Base-by-base conservation (phyloP, 2,113 vertebrate genomes). In the Pelecanoides urinatrix region DNA sequence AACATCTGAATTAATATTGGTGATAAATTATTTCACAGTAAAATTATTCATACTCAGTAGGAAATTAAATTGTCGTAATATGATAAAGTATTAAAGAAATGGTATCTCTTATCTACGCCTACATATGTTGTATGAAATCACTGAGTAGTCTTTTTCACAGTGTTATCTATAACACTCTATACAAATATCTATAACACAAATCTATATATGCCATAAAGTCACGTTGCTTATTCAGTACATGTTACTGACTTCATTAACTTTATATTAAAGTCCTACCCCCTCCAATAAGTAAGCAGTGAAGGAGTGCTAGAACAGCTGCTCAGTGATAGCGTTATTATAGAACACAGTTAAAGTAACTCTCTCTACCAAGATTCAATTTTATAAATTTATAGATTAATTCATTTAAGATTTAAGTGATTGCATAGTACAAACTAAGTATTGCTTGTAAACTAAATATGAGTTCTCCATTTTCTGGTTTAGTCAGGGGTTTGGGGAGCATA, bases 41-140 rank as follows among this genome's bases (percentile, higher is more conserved):
- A 91, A 97, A 98, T 98, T 98, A 98, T 96, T 98, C 98, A 95
- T 96, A 95, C 88, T 98, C 91, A 92, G 93, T 86, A 94, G 90
- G 92, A 98, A 98, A 98, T 98, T 97, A 98, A 98, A 97, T 97
- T 97, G 97, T 97, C 97, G 97, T 91, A 96, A 96, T 85, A 97
- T 97, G 97, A 97, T 97, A 85, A 98, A 98, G 88, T 84, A 73
- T 97, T 98, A 98, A 98, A 97, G 97, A 97, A 98, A 98, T 59
- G 56, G 30, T 75, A 84, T 94, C 86, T 97, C 53, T 92, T 90
- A 97, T 97, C 96, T 96, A 85, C 11, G 12, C 93, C 95, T 97
- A 96, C 87, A 92, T 91, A 95, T 89, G 92, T 93, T 93, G 70
- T 82, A 96, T 86, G 95, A 96, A 97, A 96, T 97, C 85, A 94